These are phyloP conservation scores for Campylorhamphus procurvoides DNA, from an alignment of 2,113 vertebrate genomes.

Conservation along the genomic window DNA sequence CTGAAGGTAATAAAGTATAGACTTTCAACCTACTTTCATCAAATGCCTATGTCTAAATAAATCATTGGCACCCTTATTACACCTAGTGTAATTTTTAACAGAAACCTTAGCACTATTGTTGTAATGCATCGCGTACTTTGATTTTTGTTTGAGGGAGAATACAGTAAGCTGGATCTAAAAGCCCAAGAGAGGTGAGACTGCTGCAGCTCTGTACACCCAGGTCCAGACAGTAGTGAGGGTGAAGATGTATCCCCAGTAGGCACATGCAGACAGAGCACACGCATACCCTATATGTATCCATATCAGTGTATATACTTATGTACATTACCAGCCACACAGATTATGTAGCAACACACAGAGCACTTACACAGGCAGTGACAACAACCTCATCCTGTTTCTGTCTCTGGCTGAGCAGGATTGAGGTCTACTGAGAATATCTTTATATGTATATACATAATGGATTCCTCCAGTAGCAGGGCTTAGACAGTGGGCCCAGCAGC, in stretches of 20 bases:
- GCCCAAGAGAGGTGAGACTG: not conserved
- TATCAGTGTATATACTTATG: no score
- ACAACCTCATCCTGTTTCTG: not conserved
- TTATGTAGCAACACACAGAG: not conserved
- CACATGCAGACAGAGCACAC: not conserved
- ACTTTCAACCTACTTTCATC: not conserved
- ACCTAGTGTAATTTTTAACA: not conserved
- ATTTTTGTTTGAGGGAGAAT: not conserved
- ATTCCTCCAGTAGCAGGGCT: not conserved
- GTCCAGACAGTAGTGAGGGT: not conserved
- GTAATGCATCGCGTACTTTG: not conserved
- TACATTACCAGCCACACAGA: fast-evolving
- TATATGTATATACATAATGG: not conserved
- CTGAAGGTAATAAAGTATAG: not conserved
- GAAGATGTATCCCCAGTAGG: not conserved
- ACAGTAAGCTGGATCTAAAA: not conserved
- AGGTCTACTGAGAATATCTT: not conserved
- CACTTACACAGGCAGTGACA: not conserved
- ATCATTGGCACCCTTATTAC: not conserved
- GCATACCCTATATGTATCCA: not conserved
- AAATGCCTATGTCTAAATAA: not conserved
- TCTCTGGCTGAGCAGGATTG: not conserved
- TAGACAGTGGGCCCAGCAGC: not conserved
- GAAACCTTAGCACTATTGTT: not conserved
- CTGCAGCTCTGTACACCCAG: fast-evolving